phyloP scores from a whole-genome alignment of 2,113 vertebrate genomes.

The Strigops habroptila region DNA sequence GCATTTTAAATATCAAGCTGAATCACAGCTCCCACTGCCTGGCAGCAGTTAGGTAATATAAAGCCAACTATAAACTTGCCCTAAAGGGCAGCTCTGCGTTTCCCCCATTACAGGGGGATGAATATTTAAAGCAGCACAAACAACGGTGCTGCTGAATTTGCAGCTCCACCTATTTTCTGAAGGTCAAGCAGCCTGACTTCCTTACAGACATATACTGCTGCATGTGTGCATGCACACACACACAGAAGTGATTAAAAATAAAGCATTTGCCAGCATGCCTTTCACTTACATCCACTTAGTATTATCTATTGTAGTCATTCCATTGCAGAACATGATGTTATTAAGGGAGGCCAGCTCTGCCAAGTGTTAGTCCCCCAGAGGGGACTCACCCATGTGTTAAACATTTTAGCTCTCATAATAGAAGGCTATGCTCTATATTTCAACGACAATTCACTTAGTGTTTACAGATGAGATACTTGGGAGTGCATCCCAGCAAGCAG shows the following conservation, averaged over 20 bases:
- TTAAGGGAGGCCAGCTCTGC: constrained; percentile 39
- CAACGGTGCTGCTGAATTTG: background rate
- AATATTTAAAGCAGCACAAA: background rate
- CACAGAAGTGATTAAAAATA: background rate
- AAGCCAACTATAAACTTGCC: background rate
- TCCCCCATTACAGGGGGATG: background rate
- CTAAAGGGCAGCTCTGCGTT: background rate
- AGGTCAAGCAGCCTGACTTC: background rate
- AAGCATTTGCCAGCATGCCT: background rate
- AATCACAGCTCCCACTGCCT: background rate
- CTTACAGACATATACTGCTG: background rate
- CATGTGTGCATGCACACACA: rapidly evolving
- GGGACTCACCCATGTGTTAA: constrained; percentile 64
- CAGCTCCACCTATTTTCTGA: background rate
- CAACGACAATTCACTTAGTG: constrained; percentile 46
- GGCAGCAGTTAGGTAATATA: background rate
- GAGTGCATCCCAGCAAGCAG: constrained; percentile 11
- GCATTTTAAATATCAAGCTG: background rate
- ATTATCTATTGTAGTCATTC: constrained; percentile 35
- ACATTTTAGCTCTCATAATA: constrained; percentile 31
- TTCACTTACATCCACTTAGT: constrained; percentile 26
- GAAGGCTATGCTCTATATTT: constrained; percentile 42
- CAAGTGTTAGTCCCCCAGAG: constrained; percentile 55
- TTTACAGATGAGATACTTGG: constrained; percentile 44
- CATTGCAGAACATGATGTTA: constrained; percentile 5